A percentile compares a stretch with the other conserved stretches of the same genome.
Evolutionary conservation across 1,140 invertebrate species (phyloP).

Genomic region (Lysiphlebus fabarum): DNA sequence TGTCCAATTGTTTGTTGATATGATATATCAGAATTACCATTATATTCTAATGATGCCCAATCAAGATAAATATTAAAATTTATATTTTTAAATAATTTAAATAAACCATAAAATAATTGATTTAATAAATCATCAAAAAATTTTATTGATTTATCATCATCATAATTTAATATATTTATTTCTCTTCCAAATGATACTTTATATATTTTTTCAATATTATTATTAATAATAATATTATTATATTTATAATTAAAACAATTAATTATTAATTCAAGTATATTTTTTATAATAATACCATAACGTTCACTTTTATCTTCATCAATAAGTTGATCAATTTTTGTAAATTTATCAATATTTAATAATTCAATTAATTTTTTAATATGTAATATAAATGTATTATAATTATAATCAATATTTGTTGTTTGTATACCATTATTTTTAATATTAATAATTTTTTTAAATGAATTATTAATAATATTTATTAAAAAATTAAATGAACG

Average conservation of each 20-base stretch:
- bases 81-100: conserved; percentile 40
- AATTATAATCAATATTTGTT: conserved; percentile 22
- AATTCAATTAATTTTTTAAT: conserved; percentile 37
- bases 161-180: conserved; percentile 17
- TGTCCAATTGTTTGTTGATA: conserved; percentile 43
- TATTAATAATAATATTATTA: background rate
- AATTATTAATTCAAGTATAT: conserved; percentile 30
- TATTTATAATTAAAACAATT: conserved; percentile 28
- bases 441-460: conserved; percentile 33
- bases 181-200: conserved; percentile 41
- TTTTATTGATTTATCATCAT: conserved; percentile 15
- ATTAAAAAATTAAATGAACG: conserved; percentile 29
- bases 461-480: conserved; percentile 29
- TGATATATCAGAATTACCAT: conserved; percentile 34
- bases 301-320: conserved; percentile 29
- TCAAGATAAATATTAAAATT: conserved; percentile 40
- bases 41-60: conserved; percentile 43
- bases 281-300: conserved; percentile 38
- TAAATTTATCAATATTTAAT: conserved; percentile 29
- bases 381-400: conserved; percentile 28
- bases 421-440: conserved; percentile 31
- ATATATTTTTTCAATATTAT: conserved; percentile 34
- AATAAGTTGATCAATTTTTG: conserved; percentile 21
- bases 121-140: conserved; percentile 29
- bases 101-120: conserved; percentile 33